These are phyloP conservation scores for Eubasilissa regina DNA, from an alignment of 1,140 invertebrate genomes.

Conservation along the genomic window DNA sequence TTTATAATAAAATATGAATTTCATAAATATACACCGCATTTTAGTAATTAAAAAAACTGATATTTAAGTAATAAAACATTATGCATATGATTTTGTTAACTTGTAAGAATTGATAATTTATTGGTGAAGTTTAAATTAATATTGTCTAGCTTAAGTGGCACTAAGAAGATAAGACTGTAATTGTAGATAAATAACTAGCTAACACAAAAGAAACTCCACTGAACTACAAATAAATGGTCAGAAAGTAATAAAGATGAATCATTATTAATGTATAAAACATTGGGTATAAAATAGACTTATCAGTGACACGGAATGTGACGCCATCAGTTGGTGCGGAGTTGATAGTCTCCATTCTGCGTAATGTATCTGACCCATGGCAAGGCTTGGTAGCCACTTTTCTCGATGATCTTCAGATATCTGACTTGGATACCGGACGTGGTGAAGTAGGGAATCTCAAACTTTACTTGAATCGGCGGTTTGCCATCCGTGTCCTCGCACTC, in stretches of 20 bases:
- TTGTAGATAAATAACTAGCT: background rate
- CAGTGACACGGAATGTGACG: constrained; percentile 31
- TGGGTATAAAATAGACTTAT: constrained; percentile 22
- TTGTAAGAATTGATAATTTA: background rate
- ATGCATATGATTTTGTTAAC: no score
- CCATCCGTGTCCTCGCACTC: constrained; percentile 96
- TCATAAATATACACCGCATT: background rate
- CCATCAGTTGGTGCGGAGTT: constrained; percentile 91
- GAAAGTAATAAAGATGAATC: constrained; percentile 11
- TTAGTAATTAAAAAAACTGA: no score
- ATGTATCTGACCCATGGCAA: constrained; percentile 99
- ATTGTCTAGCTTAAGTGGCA: background rate
- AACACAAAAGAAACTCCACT: background rate
- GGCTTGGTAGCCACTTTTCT: constrained; percentile 99
- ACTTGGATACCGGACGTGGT: constrained; percentile 99
- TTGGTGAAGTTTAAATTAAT: constrained; percentile 21
- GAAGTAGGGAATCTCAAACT: constrained; percentile 99
- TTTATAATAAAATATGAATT: constrained; percentile 3
- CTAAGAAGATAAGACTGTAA: background rate
- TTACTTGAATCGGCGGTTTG: constrained; percentile 98
- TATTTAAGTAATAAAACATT: no score
- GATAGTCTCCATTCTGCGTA: constrained; percentile 99
- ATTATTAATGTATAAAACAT: constrained; percentile 21
- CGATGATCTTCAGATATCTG: constrained; percentile 98
- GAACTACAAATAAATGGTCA: background rate